Percentiles rank a stretch among this genome's conserved stretches.
These are phyloP conservation scores for Chrysomallon squamiferum DNA, from an alignment of 1,140 invertebrate genomes.

Conservation along the genomic window DNA sequence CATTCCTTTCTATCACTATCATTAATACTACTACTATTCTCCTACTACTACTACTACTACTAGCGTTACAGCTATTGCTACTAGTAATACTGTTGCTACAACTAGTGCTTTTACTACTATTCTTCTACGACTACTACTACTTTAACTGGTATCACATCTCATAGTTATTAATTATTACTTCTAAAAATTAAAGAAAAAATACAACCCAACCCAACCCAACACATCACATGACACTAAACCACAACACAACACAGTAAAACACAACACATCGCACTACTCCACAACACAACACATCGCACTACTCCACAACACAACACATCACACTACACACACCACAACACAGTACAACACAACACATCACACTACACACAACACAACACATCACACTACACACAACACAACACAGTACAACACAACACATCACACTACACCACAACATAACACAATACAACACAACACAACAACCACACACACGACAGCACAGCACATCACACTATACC, in stretches of 20 bases:
- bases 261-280: neutral
- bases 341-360: neutral
- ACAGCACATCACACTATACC: neutral
- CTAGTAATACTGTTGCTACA: no score
- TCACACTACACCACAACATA: neutral
- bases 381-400: constrained; percentile 2
- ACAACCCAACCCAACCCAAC: neutral
- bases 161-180: no score
- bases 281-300: neutral
- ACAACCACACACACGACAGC: neutral
- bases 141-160: no score
- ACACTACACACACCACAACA: neutral
- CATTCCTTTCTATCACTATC: no score
- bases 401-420: constrained; percentile 9
- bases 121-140: no score
- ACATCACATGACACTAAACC: neutral
- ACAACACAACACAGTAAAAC: constrained; percentile 1
- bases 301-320: constrained; percentile 8
- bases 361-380: constrained; percentile 5
- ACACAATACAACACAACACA: neutral
- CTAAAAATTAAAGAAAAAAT: neutral
- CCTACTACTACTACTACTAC: no score
- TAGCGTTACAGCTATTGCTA: no score
- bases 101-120: no score
- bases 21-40: no score